phyloP scores from a whole-genome alignment of 2,888 invertebrate species.

The Holacanthella duospinosa region DNA sequence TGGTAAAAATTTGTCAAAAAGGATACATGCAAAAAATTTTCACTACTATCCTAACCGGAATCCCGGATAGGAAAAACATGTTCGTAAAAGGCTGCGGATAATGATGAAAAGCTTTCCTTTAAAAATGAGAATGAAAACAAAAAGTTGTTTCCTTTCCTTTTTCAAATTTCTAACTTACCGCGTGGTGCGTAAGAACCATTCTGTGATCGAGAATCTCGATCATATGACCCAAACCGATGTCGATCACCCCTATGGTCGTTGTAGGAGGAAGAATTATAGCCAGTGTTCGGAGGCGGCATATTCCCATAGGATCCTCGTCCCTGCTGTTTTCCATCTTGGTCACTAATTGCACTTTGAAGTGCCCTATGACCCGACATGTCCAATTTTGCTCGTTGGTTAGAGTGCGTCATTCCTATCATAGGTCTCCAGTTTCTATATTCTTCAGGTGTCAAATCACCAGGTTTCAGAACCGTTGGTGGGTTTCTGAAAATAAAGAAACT shows the following conservation, averaged over 20 bases:
- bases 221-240: background rate
- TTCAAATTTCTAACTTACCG: too few species aligned
- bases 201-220: too few species aligned
- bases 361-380: conserved; percentile 63
- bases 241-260: conserved; percentile 16
- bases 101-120: too few species aligned
- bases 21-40: too few species aligned
- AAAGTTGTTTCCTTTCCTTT: too few species aligned
- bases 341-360: conserved; percentile 48
- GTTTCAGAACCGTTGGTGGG: conserved; percentile 66
- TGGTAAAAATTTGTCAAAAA: too few species aligned
- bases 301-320: conserved; percentile 38
- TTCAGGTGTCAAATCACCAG: conserved; percentile 56
- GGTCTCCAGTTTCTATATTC: conserved; percentile 58
- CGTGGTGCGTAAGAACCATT: too few species aligned
- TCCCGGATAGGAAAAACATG: too few species aligned
- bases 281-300: conserved; percentile 39
- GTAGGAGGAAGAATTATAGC: background rate
- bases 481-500: conserved; percentile 44
- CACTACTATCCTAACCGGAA: too few species aligned
- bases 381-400: conserved; percentile 54
- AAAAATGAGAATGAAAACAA: too few species aligned
- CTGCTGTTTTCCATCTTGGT: background rate
- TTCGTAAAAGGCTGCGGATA: too few species aligned
- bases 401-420: conserved; percentile 61